phyloP scores from a whole-genome alignment of 2,113 vertebrate species.

The Cephalopholis sonnerati region DNA sequence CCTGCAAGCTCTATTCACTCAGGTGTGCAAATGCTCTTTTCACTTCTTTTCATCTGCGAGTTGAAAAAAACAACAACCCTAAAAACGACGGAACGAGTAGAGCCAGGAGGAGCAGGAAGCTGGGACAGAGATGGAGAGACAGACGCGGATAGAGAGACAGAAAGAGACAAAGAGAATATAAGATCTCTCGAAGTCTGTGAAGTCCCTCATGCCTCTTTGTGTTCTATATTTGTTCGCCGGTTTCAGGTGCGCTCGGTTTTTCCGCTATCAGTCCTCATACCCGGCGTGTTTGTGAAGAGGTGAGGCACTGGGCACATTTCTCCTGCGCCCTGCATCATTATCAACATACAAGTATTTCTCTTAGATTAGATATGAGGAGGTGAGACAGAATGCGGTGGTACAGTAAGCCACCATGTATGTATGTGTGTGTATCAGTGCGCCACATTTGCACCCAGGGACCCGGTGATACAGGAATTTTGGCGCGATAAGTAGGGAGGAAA shows the following conservation, averaged over 20 bases:
- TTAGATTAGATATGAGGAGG: constrained; percentile 47
- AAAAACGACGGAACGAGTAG: constrained; percentile 38
- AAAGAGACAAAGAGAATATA: constrained; percentile 66
- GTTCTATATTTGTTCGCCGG: constrained; percentile 55
- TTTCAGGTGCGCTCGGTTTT: constrained; percentile 38
- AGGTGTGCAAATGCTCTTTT: constrained; percentile 77
- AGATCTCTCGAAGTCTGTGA: constrained; percentile 59
- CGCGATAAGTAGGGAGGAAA: constrained; percentile 32
- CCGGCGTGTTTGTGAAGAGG: constrained; percentile 41
- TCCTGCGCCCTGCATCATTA: constrained; percentile 28
- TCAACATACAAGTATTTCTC: constrained; percentile 47
- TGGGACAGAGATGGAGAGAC: constrained; percentile 47
- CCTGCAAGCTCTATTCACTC: constrained; percentile 73
- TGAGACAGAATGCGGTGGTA: not conserved
- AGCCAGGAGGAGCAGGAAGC: constrained; percentile 52
- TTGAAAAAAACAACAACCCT: not conserved
- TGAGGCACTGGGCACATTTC: constrained; percentile 45
- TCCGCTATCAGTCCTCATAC: constrained; percentile 28
- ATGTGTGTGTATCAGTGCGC: not conserved
- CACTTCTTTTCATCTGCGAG: constrained; percentile 61
- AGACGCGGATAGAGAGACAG: not conserved
- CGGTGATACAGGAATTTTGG: constrained; percentile 34
- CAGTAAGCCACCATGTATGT: not conserved
- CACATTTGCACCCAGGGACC: not conserved
- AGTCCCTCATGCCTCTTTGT: constrained; percentile 58